Base-by-base conservation (phyloP, 2,888 invertebrate species). In the Platycheirus albimanus region DNA sequence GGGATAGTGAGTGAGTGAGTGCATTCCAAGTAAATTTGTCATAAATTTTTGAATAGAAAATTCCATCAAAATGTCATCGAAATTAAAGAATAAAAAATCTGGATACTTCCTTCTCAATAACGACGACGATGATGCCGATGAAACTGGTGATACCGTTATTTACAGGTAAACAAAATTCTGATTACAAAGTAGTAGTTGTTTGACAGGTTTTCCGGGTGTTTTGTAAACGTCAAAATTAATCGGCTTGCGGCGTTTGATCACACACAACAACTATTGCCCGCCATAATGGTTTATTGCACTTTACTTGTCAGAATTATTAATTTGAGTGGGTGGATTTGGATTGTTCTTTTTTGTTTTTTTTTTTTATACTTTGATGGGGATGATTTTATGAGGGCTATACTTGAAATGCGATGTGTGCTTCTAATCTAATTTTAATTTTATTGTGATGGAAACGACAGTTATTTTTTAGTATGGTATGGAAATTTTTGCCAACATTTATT, bases 41-140 rank as follows among this genome's bases (percentile, higher is more conserved):
- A 8, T 15, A 3, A n/a, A 19, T 20, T 33, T 20, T 7, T 41
- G 17, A 11, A 7, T 49, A 43, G 5, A 28, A 36, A 33, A 58
- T 15, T 41, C 28, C 10, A 11, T 10, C 67, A 67, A 69, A 8
- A 83, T 83, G 83, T 69, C 83, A 51, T 38, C 58, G 47, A 20
- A 38, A 17, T 51, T 71, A 28, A 83, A 71, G 24, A 78, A 80
- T 47, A 80, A 78, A 58, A 72, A 74, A 24, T 72, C 78, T 51
- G 83, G 83, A 64, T 83, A 83, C 30, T 1, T 64, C 33, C 72
- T 83, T 7, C 45, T 83, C 58, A 83, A 64, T 36, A 64, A 66
- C 51, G 67, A 58, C 10, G 78, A 83, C 20, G 78, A 83, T 15
- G 77, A 81, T 45, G 43, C 64, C 11, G 19, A 69, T 51, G 64